Base-by-base conservation (phyloP, 2,797 vertebrate genomes). In the Coccyzus lansbergi region DNA sequence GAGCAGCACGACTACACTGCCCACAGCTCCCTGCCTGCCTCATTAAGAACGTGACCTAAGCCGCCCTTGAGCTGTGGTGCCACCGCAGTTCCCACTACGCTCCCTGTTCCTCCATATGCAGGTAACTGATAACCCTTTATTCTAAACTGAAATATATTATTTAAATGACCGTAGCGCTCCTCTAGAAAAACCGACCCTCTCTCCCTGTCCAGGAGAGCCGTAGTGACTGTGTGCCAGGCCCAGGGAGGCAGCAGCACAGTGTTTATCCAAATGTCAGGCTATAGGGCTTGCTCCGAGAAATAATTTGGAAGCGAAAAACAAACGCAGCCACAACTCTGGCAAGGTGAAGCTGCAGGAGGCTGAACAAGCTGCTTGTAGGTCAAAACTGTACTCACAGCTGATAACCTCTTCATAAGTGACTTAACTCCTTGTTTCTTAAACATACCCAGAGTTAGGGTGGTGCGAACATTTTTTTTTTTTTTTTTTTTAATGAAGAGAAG, bases 181-280 rank as follows among this genome's bases (percentile, higher is more conserved):
- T 34, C 18, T 24, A 83, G 33, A 6, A 14, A 6, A 6, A 7
- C 38, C 9, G 38, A 1, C 7, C 0, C 7, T 15, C n/a, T 8
- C 19, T 10, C 38, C 38, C 20, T 4, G 5, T 0, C 7, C 1
- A 13, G 60, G 42, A 2, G 12, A 12, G 6, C 38, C 15, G 13
- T 67, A 56, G 60, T 1, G 44, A 38, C 38, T 38, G 38, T 38
- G 9, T 38, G 38, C 38, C 38, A 38, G 38, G 38, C 38, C 38
- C 38, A 12, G 38, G 38, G 38, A 12, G 38, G 38, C 38, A 38
- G 38, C 38, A 38, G 38, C 19, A 6, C 4, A 7, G 34, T 42
- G 16, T 36, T 65, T 5, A 51, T 10, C 34, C 4, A 18, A 59
- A 19, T 2, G 16, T 5, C 3, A 17, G 38, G 38, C 63, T 20